Evolutionary conservation across 2,797 vertebrate species (phyloP), one percentile per base, ranked within the genome.

Genomic region (Pteronotus mesoamericanus): DNA sequence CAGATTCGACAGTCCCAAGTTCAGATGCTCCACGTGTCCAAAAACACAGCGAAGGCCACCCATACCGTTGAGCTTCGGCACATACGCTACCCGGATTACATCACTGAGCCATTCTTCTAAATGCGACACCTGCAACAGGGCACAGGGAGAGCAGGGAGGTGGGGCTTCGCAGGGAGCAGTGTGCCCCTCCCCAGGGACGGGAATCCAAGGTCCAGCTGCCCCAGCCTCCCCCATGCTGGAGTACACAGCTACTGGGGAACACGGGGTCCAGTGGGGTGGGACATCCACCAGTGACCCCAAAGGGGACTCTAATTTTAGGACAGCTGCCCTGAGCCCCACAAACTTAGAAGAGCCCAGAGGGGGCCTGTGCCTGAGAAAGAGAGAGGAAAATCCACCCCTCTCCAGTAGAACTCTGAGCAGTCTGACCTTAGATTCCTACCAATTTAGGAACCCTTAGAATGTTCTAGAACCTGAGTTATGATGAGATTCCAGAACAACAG

Each of bases 31-130:
- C 10, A 1, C 0, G 6, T 37, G 37, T 68, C 68, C 53, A 55
- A 72, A 39, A 39, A 46, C 61, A 71, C 6, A 74, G 29, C 12
- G 6, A 14, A 84, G 64, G 7, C 29, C 2, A 0, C 14, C 5
- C 61, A 0, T 98, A 99, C 98, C 98, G 0, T 98, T 98, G 32
- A 99, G 1, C 59, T 82, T 86, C 0, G 97, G 97, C 3, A 98
- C 3, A 0, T 98, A 98, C 0, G 53, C 77, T 9, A 12, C 39
- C 1, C 0, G 2, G 3, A 98, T 46, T 48, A 98, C 16, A 0
- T 92, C 26, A 4, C 64, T 86, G 84, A 98, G 37, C 98, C 98
- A 98, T 9, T 53, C 97, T 55, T 95, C 22, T 0, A 99, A 46
- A 0, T 0, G 4, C 1, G 97, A 39, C 1, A 9, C 86, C 98